Evolutionary conservation across 2,797 vertebrate species (phyloP), one percentile per base, ranked within the genome.

Genomic region (Pangasius djambal): DNA sequence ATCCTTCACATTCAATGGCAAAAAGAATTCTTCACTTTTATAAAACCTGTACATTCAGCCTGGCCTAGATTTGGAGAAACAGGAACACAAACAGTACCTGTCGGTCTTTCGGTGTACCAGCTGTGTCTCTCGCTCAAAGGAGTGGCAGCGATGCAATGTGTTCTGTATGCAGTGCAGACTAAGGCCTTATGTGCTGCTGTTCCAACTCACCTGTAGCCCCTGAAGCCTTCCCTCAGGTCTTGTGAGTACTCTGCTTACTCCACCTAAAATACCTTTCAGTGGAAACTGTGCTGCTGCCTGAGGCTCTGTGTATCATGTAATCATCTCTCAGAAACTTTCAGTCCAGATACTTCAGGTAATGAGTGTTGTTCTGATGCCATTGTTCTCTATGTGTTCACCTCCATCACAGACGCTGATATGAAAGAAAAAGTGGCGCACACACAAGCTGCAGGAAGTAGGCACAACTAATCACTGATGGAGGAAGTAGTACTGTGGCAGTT

Each of bases 381-480:
- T 77, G 20, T 59, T 70, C 37, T n/a, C 18, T 50, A 81, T 37
- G 34, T 25, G 44, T 79, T 85, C 34, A 81, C 75, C 31, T 1
- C 48, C 69, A 61, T 83, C 50, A 74, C 59, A 84, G 79, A 63
- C 87, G 44, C 84, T 87, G 75, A 83, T 78, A 87, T 88, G 48
- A 67, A 69, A 31, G 52, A 55, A 44, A 82, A 63, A 44, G 75
- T 44, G 57, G 37, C 6, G 22, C 6, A 37, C 34, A 69, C 16
- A 5, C 18, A 25, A 8, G 40, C 37, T 65, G 12, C 78, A 90
- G 89, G 89, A 92, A 90, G 84, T 78, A 31, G 67, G 70, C 37
- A 82, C 52, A 63, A 57, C 85, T 69, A 86, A 89, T 88, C 77
- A 84, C 88, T 40, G 88, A 89, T 89, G 61, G 81, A 92, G 91